Percentiles rank a stretch among this genome's conserved stretches.
phyloP scores from a whole-genome alignment of 1,140 invertebrate species.

The Daktulosphaira vitifoliae region DNA sequence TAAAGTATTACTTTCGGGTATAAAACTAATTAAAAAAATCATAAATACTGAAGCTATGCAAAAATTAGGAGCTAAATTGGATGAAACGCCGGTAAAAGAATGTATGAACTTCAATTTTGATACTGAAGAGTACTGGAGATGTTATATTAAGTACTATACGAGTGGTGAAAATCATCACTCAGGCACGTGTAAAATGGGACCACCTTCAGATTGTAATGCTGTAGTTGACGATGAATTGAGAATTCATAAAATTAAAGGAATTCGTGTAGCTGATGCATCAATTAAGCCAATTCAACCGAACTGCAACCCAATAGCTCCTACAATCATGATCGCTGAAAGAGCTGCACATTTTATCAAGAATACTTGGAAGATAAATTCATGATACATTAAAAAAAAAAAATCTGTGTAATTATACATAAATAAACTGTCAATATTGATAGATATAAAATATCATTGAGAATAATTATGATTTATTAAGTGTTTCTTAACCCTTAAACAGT shows the following conservation, averaged over 20 bases:
- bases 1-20: slow-evolving; percentile 50
- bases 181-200: slow-evolving; percentile 68
- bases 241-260: slow-evolving; percentile 54
- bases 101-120: slow-evolving; percentile 49
- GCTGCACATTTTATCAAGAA: slow-evolving; percentile 61
- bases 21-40: slow-evolving; percentile 26
- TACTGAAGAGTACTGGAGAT: slow-evolving; percentile 62
- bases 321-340: slow-evolving; percentile 70
- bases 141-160: slow-evolving; percentile 47
- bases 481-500: too few relatives aligned
- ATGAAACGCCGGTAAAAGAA: slow-evolving; percentile 50
- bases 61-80: slow-evolving; percentile 41
- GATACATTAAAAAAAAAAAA: too few relatives aligned
- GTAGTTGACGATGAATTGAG: slow-evolving; percentile 58
- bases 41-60: slow-evolving; percentile 37
- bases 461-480: too few relatives aligned
- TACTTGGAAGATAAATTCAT: slow-evolving; percentile 2
- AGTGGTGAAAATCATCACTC: slow-evolving; percentile 6
- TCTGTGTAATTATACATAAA: too few relatives aligned
- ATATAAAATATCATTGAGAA: too few relatives aligned
- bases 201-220: slow-evolving; percentile 49
- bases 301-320: slow-evolving; percentile 67
- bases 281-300: slow-evolving; percentile 65
- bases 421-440: too few relatives aligned
- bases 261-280: slow-evolving; percentile 68